phyloP scores from a whole-genome alignment of 2,888 invertebrate species.

The Eristalinus sepulchralis region DNA sequence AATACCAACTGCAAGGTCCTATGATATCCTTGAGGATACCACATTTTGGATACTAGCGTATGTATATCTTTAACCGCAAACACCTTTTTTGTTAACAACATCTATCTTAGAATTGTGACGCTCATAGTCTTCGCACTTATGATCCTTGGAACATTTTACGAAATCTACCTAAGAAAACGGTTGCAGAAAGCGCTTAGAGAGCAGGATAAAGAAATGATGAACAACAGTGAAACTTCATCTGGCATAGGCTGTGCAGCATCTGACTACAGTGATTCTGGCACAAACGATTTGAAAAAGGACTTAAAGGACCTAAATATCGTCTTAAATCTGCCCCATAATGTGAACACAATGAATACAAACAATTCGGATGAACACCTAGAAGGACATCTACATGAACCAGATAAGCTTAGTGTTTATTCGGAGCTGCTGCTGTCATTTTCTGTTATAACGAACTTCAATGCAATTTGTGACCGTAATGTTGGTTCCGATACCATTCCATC shows the following conservation, averaged over 20 bases:
- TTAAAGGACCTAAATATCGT: constrained; percentile 79
- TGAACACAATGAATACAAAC: constrained; percentile 79
- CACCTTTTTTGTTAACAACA: neutral
- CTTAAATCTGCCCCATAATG: constrained; percentile 80
- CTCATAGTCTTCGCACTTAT: constrained; percentile 83
- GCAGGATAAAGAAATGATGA: constrained; percentile 80
- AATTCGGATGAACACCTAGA: constrained; percentile 84
- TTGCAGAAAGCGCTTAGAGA: constrained; percentile 76
- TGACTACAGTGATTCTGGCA: constrained; percentile 80
- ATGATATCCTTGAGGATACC: constrained; percentile 85
- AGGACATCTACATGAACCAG: constrained; percentile 82
- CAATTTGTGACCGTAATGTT: constrained; percentile 89
- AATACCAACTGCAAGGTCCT: constrained; percentile 86
- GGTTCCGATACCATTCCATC: constrained; percentile 91
- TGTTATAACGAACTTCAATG: constrained; percentile 88
- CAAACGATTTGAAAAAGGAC: constrained; percentile 76
- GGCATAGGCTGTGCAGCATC: constrained; percentile 82
- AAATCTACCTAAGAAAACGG: constrained; percentile 81
- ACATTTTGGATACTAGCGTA: constrained; percentile 88
- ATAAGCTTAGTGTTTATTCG: constrained; percentile 79
- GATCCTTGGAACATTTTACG: constrained; percentile 87
- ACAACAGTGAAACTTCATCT: constrained; percentile 80
- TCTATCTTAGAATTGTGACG: constrained; percentile 82
- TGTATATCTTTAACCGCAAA: constrained; percentile 76
- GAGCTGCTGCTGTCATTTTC: constrained; percentile 90